Evolutionary conservation across 35 echinoderm and acorn worm species (phyloP), one percentile per base, ranked within the genome.

Genomic region (Acanthaster planci): DNA sequence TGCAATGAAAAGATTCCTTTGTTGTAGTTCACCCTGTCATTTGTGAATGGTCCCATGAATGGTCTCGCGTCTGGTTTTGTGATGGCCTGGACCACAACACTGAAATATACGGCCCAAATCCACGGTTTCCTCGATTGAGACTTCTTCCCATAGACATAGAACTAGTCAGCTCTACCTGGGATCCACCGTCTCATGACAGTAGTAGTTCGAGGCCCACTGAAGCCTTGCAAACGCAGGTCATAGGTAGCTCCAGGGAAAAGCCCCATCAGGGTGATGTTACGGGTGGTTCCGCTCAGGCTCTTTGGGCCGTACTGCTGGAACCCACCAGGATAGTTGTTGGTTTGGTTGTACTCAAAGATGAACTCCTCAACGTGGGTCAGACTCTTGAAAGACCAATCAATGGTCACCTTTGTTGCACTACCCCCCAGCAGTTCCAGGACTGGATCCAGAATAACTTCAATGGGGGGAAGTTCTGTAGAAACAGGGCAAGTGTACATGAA

Each of bases 281-380:
- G 64, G 26, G 3, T 72, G 2, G 18, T 26, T 21, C 64, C 64
- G 7, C 6, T 34, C 18, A 72, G 64, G 0, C 10, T 34, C 23
- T 72, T 10, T 10, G 64, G 2, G 1, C 8, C 26, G 34, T 72
- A 72, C 0, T 72, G 30, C 34, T 72, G 7, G 34, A 72, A 72
- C 7, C 64, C 64, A 1, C 64, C 64, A 1, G 30, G 64, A 23
- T 72, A 72, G 15, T 0, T 36, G 64, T 72, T 26, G 8, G 64
- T 72, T 29, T 72, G 64, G 64, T 72, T 72, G 64, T 72, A 72
- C 21, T 19, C 22, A 29, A 72, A 72, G 7, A 72, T 29, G 23
- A 31, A 72, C 64, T 29, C 30, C 8, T 72, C 34, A 34, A 72
- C 34, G 64, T 72, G 26, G 64, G 64, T 72, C 14, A 31, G 64